These are phyloP conservation scores for Dasypogon diadema DNA, from an alignment of 2,888 invertebrate species.

Conservation along the genomic window DNA sequence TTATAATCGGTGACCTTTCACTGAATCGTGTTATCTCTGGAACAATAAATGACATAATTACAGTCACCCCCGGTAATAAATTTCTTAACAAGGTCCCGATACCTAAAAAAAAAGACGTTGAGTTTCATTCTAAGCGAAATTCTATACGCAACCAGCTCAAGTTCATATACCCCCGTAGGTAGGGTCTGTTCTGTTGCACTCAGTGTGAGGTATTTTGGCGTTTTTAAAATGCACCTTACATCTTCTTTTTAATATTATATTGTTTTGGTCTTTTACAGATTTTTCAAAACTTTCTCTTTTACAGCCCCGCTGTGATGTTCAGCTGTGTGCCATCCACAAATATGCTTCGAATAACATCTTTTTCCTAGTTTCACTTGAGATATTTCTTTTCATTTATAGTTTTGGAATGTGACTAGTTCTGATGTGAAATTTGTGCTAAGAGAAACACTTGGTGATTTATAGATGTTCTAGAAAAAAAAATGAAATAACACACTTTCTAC, in stretches of 20 bases:
- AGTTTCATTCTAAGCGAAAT: no score
- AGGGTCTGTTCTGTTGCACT: neutral
- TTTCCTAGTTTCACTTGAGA: constrained; percentile 1
- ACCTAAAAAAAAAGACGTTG: no score
- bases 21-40: constrained; percentile 1
- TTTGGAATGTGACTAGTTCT: constrained; percentile 34
- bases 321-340: neutral
- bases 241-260: constrained; percentile 8
- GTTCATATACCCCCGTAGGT: neutral
- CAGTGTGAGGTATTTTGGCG: constrained; percentile 9
- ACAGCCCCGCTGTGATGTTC: constrained; percentile 48
- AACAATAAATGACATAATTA: constrained; percentile 49
- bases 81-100: constrained; percentile 32
- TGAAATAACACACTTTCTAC: neutral
- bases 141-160: no score
- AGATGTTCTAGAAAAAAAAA: neutral
- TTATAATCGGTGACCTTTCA: constrained; percentile 27
- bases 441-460: constrained; percentile 1
- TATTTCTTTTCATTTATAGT: constrained; percentile 23
- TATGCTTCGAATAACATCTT: constrained; percentile 13
- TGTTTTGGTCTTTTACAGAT: neutral
- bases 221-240: constrained; percentile 39
- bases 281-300: constrained; percentile 49
- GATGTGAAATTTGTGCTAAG: neutral
- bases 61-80: constrained; percentile 29